Base-by-base conservation (phyloP, 30 jellyfish, hydroid and myxozoan genomes). In the Cassiopea xamachana region DNA sequence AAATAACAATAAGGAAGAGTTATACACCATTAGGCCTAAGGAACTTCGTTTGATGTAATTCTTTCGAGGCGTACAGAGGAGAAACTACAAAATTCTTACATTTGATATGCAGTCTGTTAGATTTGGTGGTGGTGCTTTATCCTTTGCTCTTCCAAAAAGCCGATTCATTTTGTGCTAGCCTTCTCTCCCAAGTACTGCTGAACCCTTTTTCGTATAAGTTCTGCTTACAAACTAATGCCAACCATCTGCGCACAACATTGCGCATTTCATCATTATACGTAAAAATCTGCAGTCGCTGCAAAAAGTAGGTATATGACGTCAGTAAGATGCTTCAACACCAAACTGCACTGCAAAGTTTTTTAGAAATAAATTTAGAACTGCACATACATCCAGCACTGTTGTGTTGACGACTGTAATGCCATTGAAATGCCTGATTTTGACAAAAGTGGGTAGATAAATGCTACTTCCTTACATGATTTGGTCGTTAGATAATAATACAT, bases 71-170 rank as follows among this genome's bases (percentile, higher is more conserved):
- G 44, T 5, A 64, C 19, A 64, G 15, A 64, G 43, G 27, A 59
- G 69, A 59, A 59, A 64, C 48, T 47, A 17, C n/a, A 15, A 39
- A 2, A 60, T 13, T 87, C 98, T 86, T 78, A 95, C 99, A 73
- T 74, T 88, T 43, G 95, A 73, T 19, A 95, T 95, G 59, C 95
- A 86, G 81, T 95, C 99, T 12, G 99, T 95, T 16, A 95, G 89
- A 73, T 83, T 87, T 67, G 99, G 99, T 2, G 99, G 99, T 46
- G 99, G 99, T 48, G 86, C 94, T 60, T 95, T 95, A 48, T 93
- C 96, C 86, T 95, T 95, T 58, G 97, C 97, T 87, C 75, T 91
- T 81, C 99, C 99, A 95, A 95, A 95, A 44, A 95, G 58, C 5
- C 99, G 88, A 90, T 95, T 95, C 99, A 95, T 95, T 19, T 60